Evolutionary conservation across 2,888 invertebrate genomes (phyloP).

Genomic region (Caenorhabditis uteleia): DNA sequence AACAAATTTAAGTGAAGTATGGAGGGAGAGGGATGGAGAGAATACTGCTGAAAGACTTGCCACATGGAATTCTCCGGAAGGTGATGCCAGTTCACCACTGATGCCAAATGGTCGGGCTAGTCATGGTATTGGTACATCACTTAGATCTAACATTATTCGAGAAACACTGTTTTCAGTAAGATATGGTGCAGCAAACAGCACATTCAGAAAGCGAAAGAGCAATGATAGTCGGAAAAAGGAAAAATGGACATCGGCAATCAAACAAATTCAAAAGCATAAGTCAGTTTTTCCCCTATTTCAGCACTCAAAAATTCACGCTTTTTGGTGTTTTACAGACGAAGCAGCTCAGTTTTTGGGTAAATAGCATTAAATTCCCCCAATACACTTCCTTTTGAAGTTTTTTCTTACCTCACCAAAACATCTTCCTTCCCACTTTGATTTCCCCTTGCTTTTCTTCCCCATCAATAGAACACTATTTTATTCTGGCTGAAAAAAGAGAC

Average conservation of each 20-base stretch:
- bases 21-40: constrained; percentile 44
- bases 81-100: constrained; percentile 37
- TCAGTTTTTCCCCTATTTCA: constrained; percentile 30
- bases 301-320: neutral
- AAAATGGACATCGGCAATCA: constrained; percentile 59
- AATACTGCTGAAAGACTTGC: constrained; percentile 52
- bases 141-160: neutral
- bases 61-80: constrained; percentile 43
- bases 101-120: constrained; percentile 22
- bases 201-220: constrained; percentile 20
- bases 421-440: neutral
- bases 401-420: neutral
- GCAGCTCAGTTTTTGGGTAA: constrained; percentile 37
- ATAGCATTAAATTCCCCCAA: constrained; percentile 2
- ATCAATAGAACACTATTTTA: too few relatives aligned
- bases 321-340: constrained; percentile 8
- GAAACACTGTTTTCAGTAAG: constrained; percentile 18
- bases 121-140: neutral
- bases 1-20: constrained; percentile 40
- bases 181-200: constrained; percentile 25
- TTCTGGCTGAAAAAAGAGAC: too few relatives aligned
- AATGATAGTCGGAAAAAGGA: constrained; percentile 40
- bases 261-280: constrained; percentile 66
- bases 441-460: too few relatives aligned
- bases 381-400: constrained; percentile 12